Evolutionary conservation across 2,797 vertebrate genomes (phyloP).

Genomic region (Poeciliopsis gracilis): DNA sequence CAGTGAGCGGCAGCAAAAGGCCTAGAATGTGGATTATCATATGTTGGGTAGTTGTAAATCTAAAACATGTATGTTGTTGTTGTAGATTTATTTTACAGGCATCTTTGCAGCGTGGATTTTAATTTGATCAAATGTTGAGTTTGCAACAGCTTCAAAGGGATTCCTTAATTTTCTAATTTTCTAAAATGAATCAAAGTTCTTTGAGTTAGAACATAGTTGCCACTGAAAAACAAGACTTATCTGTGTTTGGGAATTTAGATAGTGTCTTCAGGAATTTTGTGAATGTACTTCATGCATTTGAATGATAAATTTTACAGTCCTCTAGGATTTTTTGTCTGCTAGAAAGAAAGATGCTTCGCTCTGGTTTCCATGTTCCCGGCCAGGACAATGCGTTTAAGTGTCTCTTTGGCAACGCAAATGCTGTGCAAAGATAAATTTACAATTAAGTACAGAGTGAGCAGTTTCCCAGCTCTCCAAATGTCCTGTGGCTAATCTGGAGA

Average conservation of each 20-base stretch:
- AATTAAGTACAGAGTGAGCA: constrained; percentile 11
- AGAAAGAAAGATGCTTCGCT: not conserved
- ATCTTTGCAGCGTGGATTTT: not conserved
- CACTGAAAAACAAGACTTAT: not conserved
- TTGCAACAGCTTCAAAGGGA: not conserved
- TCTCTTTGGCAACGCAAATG: constrained; percentile 14
- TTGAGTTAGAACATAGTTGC: not conserved
- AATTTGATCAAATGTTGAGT: not conserved
- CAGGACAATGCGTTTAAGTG: not conserved
- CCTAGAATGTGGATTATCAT: not conserved
- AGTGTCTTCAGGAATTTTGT: not conserved
- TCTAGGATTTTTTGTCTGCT: not conserved
- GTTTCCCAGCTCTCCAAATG: constrained; percentile 1
- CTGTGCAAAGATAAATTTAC: constrained; percentile 9
- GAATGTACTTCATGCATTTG: not conserved
- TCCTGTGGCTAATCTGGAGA: not conserved
- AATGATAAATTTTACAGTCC: not conserved
- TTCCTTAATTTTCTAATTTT: not conserved
- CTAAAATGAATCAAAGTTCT: not conserved
- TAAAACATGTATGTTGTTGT: not conserved
- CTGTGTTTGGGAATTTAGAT: not conserved
- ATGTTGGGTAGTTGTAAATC: not conserved
- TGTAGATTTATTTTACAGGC: not conserved
- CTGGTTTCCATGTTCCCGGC: not conserved
- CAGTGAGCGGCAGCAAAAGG: not conserved